These are phyloP conservation scores for Mormyrus hasselquistii DNA, from an alignment of 2,797 vertebrate species.

Conservation along the genomic window DNA sequence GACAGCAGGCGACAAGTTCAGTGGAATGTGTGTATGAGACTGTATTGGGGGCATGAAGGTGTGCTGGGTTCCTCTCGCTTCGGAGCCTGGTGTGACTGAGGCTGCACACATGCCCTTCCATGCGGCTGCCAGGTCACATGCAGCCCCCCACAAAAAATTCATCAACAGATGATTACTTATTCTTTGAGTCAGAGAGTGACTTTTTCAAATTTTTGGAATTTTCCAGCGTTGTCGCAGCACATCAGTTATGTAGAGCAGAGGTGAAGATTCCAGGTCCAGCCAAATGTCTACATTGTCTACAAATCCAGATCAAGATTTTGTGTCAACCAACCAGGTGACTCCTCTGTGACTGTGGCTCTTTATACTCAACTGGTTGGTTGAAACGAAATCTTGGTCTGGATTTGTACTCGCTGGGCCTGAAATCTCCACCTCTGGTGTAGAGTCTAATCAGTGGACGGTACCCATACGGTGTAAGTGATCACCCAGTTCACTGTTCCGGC, in stretches of 20 bases:
- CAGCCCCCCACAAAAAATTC: not conserved
- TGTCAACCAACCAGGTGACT: not conserved
- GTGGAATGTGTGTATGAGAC: conserved; percentile 21
- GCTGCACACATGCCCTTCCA: not conserved
- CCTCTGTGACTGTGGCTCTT: not conserved
- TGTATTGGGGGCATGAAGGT: not conserved
- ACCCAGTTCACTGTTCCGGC: not conserved
- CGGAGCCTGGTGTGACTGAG: not conserved
- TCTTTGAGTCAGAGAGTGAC: not conserved
- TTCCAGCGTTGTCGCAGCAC: not conserved
- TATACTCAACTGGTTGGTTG: not conserved
- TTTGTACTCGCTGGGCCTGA: not conserved
- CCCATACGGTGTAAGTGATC: not conserved
- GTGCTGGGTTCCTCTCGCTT: not conserved
- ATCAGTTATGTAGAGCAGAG: not conserved
- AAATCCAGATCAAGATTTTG: not conserved
- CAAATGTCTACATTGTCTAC: too few relatives aligned
- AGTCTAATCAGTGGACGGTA: not conserved
- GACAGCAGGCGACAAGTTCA: not conserved
- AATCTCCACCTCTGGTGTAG: not conserved
- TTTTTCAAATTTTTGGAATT: not conserved
- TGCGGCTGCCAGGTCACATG: not conserved
- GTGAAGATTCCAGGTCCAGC: not conserved
- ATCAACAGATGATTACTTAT: not conserved
- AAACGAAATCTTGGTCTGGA: not conserved